phyloP scores from a whole-genome alignment of 2,888 invertebrate genomes.

The Noctua janthina region DNA sequence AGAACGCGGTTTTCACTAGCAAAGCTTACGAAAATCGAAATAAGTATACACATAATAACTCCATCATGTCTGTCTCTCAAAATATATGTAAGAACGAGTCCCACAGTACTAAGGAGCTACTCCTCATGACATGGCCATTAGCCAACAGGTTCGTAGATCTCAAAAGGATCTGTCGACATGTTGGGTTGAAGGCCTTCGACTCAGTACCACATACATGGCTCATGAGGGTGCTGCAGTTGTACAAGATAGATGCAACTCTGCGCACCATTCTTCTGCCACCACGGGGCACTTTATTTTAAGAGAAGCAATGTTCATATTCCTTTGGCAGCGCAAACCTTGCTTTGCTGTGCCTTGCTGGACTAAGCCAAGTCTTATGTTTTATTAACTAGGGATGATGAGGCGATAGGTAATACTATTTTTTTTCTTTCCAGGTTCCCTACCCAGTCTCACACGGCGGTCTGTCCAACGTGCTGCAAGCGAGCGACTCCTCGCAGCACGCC shows the following conservation, averaged over 20 bases:
- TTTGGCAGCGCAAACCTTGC: not conserved
- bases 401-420: not conserved
- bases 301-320: not conserved
- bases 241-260: not conserved
- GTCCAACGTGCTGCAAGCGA: slow-evolving; percentile 81
- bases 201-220: not conserved
- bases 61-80: not conserved
- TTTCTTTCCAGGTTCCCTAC: slow-evolving; percentile 74
- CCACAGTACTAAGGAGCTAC: not conserved
- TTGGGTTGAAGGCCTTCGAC: not conserved
- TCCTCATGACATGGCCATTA: not conserved
- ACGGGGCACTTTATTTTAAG: not conserved
- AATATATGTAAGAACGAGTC: not conserved
- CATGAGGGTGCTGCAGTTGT: not conserved
- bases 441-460: slow-evolving; percentile 77
- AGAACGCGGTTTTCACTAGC: not conserved
- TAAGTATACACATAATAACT: not conserved
- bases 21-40: not conserved
- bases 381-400: not conserved
- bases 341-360: not conserved
- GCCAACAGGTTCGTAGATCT: not conserved
- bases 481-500: slow-evolving; percentile 75
- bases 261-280: not conserved
- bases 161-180: not conserved
- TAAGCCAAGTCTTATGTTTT: not conserved